phyloP scores from a whole-genome alignment of 1,140 invertebrate species.

The Gyrodactylus bullatarudis region DNA sequence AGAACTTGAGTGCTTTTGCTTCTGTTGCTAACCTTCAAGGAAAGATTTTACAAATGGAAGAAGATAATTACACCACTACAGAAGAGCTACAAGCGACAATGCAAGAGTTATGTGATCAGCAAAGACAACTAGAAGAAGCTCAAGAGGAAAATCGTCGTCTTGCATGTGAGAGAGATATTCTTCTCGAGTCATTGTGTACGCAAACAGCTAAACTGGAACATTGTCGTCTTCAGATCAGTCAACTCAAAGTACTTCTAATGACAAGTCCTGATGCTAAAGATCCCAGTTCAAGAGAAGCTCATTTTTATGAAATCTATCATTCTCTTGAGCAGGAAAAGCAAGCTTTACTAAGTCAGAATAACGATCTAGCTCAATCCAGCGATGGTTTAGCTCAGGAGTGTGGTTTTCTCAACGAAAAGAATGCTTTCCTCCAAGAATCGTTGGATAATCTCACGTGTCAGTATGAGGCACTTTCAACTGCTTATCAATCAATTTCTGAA shows the following conservation, averaged over 20 bases:
- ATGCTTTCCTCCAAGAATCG: neutral
- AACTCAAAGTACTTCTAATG: slow-evolving; percentile 31
- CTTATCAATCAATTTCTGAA: neutral
- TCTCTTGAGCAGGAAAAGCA: neutral
- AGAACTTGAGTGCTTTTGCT: neutral
- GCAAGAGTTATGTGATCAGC: slow-evolving; percentile 55
- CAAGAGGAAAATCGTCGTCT: neutral
- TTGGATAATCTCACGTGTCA: neutral
- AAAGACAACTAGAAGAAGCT: slow-evolving; percentile 15
- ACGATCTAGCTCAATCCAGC: neutral
- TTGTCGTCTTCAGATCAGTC: slow-evolving; percentile 22
- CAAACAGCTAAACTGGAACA: slow-evolving; percentile 63
- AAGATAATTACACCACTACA: slow-evolving; percentile 53
- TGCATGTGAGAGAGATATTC: slow-evolving; percentile 9
- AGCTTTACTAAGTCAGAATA: neutral
- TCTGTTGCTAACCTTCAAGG: neutral
- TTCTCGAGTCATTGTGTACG: slow-evolving; percentile 53
- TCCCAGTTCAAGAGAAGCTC: neutral
- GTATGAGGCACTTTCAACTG: neutral
- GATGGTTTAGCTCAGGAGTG: neutral
- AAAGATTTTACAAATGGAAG: slow-evolving; percentile 34
- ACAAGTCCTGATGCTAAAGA: slow-evolving; percentile 6
- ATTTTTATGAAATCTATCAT: neutral
- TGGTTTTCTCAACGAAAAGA: neutral
- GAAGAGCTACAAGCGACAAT: slow-evolving; percentile 70